phyloP scores from a whole-genome alignment of 2,797 vertebrate genomes.

The Heliangelus exortis region DNA sequence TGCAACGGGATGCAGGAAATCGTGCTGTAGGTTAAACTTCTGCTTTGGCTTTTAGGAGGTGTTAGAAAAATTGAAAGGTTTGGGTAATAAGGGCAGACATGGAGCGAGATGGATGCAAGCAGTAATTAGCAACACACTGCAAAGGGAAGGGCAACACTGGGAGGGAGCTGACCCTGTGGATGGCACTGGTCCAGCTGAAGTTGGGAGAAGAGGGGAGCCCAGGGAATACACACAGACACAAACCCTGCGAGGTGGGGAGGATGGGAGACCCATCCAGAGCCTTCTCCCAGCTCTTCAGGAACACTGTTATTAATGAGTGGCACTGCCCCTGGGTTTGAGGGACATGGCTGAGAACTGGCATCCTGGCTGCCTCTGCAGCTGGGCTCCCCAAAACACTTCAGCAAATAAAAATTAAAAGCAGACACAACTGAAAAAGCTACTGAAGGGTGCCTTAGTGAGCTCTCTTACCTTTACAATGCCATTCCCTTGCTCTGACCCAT shows the following conservation, averaged over 20 bases:
- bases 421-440: not conserved
- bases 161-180: not conserved
- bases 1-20: not conserved
- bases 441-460: not conserved
- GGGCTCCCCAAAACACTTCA: not conserved
- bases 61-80: not conserved
- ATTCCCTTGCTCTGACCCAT: not conserved
- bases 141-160: not conserved
- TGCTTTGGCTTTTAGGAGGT: not conserved
- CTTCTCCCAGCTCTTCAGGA: not conserved
- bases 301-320: not conserved
- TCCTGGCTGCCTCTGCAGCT: not conserved
- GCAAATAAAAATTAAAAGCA: conserved; percentile 7
- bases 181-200: not conserved
- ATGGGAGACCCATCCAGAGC: not conserved
- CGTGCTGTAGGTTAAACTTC: not conserved
- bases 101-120: not conserved
- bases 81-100: not conserved
- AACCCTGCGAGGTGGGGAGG: not conserved
- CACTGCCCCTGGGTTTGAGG: not conserved
- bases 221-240: no score
- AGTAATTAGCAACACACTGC: not conserved
- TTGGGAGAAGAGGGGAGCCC: not conserved
- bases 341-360: not conserved
- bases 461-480: not conserved